These are phyloP conservation scores for Stenurella melanura DNA, from an alignment of 2,888 invertebrate genomes.

Conservation along the genomic window DNA sequence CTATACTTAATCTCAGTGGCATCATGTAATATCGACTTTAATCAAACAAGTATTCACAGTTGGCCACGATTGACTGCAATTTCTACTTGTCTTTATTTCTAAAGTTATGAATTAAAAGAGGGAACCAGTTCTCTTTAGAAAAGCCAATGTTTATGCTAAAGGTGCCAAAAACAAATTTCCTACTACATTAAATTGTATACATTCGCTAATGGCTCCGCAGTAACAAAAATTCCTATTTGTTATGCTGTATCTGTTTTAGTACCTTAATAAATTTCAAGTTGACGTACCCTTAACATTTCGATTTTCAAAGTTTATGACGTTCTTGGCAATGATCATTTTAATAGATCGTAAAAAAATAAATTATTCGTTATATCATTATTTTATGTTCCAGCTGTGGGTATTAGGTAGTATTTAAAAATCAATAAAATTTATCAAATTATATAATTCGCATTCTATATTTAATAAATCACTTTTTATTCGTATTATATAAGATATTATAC, in stretches of 20 bases:
- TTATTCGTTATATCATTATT: not conserved
- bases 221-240: constrained; percentile 6
- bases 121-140: not conserved
- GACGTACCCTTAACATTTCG: constrained; percentile 7
- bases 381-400: not conserved
- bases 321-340: constrained; percentile 13
- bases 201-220: not conserved
- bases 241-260: constrained; percentile 11
- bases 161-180: not conserved
- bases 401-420: not conserved
- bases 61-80: no score
- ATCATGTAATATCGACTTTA: no score
- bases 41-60: no score
- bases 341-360: constrained; percentile 8
- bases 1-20: no score
- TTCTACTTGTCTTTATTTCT: not conserved
- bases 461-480: no score
- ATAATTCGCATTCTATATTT: not conserved
- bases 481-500: no score
- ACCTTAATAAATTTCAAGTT: not conserved
- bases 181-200: not conserved
- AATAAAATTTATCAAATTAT: not conserved
- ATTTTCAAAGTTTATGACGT: not conserved
- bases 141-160: not conserved
- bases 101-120: not conserved